Percentiles rank a stretch among this genome's conserved stretches.
Conservation (phyloP, 2,113 vertebrate species). For the Leptodactylus fuscus region DNA sequence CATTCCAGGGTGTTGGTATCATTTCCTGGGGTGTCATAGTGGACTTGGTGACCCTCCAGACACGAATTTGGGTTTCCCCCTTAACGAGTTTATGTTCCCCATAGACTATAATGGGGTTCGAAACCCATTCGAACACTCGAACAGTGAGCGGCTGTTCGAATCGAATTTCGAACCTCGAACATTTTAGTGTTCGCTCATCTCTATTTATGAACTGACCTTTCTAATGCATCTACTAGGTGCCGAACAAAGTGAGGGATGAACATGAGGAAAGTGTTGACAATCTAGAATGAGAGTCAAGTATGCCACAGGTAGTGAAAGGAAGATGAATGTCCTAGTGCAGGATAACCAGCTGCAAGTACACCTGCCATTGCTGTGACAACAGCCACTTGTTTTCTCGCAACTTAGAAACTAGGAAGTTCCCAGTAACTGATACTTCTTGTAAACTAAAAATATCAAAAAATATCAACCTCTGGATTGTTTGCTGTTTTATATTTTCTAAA, state of each 20-base stretch:
- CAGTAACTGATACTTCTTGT: conserved; percentile 31
- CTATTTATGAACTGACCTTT: not conserved
- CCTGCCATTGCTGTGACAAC: conserved; percentile 52
- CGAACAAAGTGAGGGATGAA: not conserved
- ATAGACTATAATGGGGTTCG: too few relatives aligned
- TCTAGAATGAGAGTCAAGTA: not conserved
- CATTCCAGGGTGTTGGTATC: too few relatives aligned
- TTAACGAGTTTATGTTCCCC: too few relatives aligned
- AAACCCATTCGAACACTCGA: too few relatives aligned
- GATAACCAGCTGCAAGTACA: conserved; percentile 50
- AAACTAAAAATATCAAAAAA: conserved; percentile 51
- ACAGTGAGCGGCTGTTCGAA: too few relatives aligned
- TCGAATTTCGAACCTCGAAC: too few relatives aligned
- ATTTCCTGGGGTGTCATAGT: too few relatives aligned
- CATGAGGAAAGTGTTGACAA: conserved; percentile 9
- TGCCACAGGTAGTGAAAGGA: conserved; percentile 4
- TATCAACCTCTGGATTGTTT: conserved; percentile 6
- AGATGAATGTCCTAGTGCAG: conserved; percentile 35
- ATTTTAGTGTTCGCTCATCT: too few relatives aligned
- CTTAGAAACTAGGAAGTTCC: conserved; percentile 39
- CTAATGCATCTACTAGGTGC: not conserved
- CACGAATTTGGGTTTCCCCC: too few relatives aligned
- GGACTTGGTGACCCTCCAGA: too few relatives aligned
- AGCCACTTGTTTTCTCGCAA: conserved; percentile 20
- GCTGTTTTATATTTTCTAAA: conserved; percentile 25